Percentiles rank a stretch among this genome's conserved stretches.
These are phyloP conservation scores for Taxidea taxus DNA, from an alignment of 2,113 vertebrate genomes.

Conservation along the genomic window DNA sequence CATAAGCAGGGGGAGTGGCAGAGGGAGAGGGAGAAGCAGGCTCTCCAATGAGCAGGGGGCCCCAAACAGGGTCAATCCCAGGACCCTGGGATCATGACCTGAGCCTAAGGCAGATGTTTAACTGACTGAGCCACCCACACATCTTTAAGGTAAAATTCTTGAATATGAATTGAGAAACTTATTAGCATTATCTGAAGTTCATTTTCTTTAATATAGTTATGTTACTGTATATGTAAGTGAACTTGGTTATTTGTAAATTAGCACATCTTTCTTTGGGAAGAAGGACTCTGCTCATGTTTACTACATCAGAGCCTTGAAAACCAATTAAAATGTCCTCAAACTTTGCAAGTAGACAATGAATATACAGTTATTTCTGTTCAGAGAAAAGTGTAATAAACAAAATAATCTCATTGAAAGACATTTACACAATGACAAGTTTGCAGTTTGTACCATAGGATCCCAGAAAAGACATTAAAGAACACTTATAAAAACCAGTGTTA, in stretches of 20 bases:
- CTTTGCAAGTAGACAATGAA: not conserved
- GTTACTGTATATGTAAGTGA: not conserved
- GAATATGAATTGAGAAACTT: not conserved
- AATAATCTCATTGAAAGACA: not conserved
- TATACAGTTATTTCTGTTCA: not conserved
- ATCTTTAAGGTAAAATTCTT: not conserved
- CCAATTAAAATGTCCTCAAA: not conserved
- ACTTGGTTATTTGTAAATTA: not conserved
- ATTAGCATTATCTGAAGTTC: not conserved
- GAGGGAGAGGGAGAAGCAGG: too few species aligned
- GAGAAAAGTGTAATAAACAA: slow-evolving; percentile 22
- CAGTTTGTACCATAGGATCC: not conserved
- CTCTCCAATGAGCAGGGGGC: too few species aligned
- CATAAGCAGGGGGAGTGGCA: too few species aligned
- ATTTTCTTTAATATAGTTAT: not conserved
- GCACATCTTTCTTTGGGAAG: not conserved
- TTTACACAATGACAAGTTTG: not conserved
- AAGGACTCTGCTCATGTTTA: not conserved
- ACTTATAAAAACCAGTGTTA: not conserved
- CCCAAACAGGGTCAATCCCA: too few species aligned
- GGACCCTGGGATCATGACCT: too few species aligned
- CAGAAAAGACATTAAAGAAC: not conserved
- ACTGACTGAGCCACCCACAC: not conserved
- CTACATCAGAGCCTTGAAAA: not conserved
- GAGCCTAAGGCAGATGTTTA: not conserved